Evolutionary conservation across 2,888 invertebrate species (phyloP), one percentile per base, ranked within the genome.

Genomic region (Megalurothrips usitatus): DNA sequence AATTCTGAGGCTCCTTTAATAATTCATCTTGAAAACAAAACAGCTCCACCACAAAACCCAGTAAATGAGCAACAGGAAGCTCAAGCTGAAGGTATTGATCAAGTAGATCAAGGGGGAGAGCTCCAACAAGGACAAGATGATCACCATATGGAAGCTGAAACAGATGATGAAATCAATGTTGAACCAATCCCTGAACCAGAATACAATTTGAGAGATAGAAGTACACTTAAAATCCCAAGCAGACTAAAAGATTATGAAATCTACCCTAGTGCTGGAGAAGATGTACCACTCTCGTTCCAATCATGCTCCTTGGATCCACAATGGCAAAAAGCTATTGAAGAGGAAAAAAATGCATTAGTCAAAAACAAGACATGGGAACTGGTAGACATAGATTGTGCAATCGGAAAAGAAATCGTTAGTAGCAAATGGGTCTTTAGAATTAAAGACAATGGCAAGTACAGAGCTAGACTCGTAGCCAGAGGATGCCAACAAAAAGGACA

Each of bases 391-490:
- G n/a, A n/a, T n/a, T n/a, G n/a, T n/a, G 82, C 82, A 12, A 14
- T 26, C 28, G 79, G 79, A 79, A 81, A 79, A 34, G 80, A 63
- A 26, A 63, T 83, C 0, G 81, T 85, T 10, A 83, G 83, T 0
- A 84, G 83, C 28, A 85, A 84, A 68, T 85, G 85, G 85, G 84
- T 85, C 0, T 85, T 84, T 79, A 84, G 83, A 80, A 81, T 83
- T 10, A 84, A 83, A 78, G 49, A 83, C 11, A 80, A 83, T 23
- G 78, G 80, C 2, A 52, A 14, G 75, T 80, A 79, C 79, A 9
- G 12, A 82, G 28, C 82, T 82, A 75, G 82, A 82, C 47, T 79
- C 82, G 26, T 79, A 80, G 3, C 81, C 17, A 19, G 19, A 75
- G 6, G 81, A n/a, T n/a, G n/a, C n/a, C n/a, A n/a, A n/a, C n/a